Base-by-base conservation (phyloP, 2,888 invertebrate species). In the Automeris io region DNA sequence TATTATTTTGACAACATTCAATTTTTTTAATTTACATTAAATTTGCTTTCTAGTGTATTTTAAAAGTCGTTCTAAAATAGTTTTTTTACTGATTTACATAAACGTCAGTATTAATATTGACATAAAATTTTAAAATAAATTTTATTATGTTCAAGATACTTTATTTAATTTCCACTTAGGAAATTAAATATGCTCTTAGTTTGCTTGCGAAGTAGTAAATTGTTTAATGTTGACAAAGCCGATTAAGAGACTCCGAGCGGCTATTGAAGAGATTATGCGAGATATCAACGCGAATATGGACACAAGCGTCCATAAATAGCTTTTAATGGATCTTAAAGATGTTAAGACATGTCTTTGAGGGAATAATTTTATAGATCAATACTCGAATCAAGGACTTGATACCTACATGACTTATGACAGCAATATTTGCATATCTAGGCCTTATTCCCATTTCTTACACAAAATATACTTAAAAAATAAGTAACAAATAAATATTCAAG, bases 191-290 rank as follows among this genome's bases (percentile, higher is more conserved):
- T 16, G 13, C 18, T 12, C 33, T 11, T 40, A 40, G 36, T 40
- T 29, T 26, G 34, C 24, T 31, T 32, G 24, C 29, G 35, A 32
- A 45, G 41, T 45, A 44, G 51, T 38, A 46, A 46, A 51, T 46
- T 48, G 45, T 43, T 23, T 45, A 46, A 43, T 56, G 63, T 56
- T 53, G 47, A 44, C 45, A 54, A 62, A 70, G 54, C 58, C 54
- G 71, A 69, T 73, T 71, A 72, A 48, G 54, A 46, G 54, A 59
- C 57, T 55, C 57, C 38, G 46, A 46, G 47, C 51, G 57, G 46
- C 53, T 59, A 61, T 62, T 63, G 59, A 32, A 46, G 38, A 50
- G 57, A 56, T 60, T 49, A 57, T 39, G 44, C 45, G 47, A 51
- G 49, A 52, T 54, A 53, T 49, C 40, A 37, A 45, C 41, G 43